These are phyloP conservation scores for Nowickia ferox DNA, from an alignment of 2,888 invertebrate genomes.

Conservation along the genomic window DNA sequence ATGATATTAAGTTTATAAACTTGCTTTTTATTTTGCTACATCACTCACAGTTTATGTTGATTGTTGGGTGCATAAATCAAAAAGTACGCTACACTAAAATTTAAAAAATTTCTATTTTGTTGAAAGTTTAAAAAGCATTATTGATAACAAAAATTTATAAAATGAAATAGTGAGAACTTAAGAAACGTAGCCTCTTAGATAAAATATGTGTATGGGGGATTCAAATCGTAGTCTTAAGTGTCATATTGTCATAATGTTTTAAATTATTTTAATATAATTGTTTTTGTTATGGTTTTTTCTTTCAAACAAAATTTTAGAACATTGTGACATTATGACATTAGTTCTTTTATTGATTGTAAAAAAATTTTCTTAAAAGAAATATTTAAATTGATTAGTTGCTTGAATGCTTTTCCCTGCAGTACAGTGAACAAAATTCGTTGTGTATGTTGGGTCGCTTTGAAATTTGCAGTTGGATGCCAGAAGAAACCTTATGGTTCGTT, in stretches of 20 bases:
- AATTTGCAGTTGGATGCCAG: conserved; percentile 26
- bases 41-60: conserved; percentile 33
- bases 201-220: too few species aligned
- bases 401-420: neutral
- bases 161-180: neutral
- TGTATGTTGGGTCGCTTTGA: neutral
- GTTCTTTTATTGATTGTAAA: too few species aligned
- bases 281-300: too few species aligned
- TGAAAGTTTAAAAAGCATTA: neutral
- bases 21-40: conserved; percentile 8
- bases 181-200: too few species aligned
- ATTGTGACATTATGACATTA: too few species aligned
- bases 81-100: neutral
- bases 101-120: neutral
- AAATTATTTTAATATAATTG: too few species aligned
- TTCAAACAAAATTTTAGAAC: too few species aligned
- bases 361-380: neutral
- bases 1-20: conserved; percentile 48
- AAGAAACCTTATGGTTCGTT: conserved; percentile 19
- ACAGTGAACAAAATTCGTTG: conserved; percentile 5
- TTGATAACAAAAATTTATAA: neutral
- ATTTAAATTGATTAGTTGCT: neutral
- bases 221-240: too few species aligned
- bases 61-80: conserved; percentile 21
- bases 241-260: too few species aligned